Conservation (phyloP, 2,888 invertebrate genomes). For the Lepetodrilus schrolli region DNA sequence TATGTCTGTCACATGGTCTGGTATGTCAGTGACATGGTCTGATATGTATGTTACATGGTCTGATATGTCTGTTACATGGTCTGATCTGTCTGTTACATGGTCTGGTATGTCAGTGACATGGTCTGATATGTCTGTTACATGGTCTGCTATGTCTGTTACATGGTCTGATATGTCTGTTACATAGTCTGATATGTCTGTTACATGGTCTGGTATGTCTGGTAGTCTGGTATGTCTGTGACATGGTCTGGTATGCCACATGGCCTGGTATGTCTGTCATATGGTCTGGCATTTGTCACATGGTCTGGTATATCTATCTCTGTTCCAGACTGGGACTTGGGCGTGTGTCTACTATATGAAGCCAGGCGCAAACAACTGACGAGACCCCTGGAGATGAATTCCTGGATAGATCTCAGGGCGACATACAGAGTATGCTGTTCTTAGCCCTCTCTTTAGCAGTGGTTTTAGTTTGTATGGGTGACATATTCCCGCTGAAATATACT, state of each 20-base stretch:
- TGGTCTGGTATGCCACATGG: constrained; percentile 78
- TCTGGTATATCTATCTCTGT: neutral
- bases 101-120: constrained; percentile 65
- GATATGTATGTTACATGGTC: constrained; percentile 78
- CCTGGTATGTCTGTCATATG: constrained; percentile 78
- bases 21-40: constrained; percentile 81
- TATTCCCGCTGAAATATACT: no score
- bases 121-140: no score
- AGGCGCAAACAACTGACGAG: constrained; percentile 79
- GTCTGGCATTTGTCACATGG: constrained; percentile 69
- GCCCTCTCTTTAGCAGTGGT: no score
- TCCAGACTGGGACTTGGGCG: constrained; percentile 80
- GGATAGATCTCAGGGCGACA: constrained; percentile 80
- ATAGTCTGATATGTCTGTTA: no score
- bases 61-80: constrained; percentile 78
- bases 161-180: constrained; percentile 77
- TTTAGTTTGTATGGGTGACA: no score
- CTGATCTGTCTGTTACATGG: constrained; percentile 78
- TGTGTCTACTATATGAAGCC: constrained; percentile 80
- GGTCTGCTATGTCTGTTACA: constrained; percentile 77
- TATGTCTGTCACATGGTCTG: no score
- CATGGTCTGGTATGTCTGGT: constrained; percentile 78
- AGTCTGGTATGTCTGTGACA: no score
- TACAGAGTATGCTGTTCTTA: constrained; percentile 77
- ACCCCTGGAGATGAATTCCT: constrained; percentile 78